Conservation (phyloP, 2,888 invertebrate genomes). For the Lasioglossum vierecki region DNA sequence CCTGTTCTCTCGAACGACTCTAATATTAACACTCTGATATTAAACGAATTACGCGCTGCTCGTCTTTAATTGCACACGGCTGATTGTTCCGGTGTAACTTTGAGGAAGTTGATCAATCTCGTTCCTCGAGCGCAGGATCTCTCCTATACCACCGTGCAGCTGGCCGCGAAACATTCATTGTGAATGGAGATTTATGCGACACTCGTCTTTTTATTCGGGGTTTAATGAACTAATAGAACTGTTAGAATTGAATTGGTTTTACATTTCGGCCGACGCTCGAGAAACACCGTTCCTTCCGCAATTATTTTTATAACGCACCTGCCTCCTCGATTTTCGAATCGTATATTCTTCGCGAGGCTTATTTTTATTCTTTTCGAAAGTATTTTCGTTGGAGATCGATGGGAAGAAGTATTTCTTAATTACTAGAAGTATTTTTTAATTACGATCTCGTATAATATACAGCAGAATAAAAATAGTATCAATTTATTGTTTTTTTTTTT, state of each 20-base stretch:
- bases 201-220: neutral
- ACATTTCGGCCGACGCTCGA: neutral
- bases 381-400: neutral
- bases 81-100: slow-evolving; percentile 16
- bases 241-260: neutral
- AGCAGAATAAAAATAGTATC: neutral
- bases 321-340: neutral
- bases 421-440: too few relatives aligned
- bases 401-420: too few relatives aligned
- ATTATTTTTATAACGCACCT: neutral
- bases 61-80: slow-evolving; percentile 15
- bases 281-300: neutral
- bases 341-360: neutral
- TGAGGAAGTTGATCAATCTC: slow-evolving; percentile 17
- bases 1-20: neutral
- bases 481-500: neutral
- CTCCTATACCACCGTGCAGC: neutral
- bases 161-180: neutral
- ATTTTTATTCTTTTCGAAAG: neutral
- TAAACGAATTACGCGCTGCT: neutral
- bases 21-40: neutral
- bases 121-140: neutral
- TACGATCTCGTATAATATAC: neutral
- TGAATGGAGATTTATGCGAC: neutral
- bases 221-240: slow-evolving; percentile 18